phyloP scores from a whole-genome alignment of 2,888 invertebrate species.

The Strigamia maritima region DNA sequence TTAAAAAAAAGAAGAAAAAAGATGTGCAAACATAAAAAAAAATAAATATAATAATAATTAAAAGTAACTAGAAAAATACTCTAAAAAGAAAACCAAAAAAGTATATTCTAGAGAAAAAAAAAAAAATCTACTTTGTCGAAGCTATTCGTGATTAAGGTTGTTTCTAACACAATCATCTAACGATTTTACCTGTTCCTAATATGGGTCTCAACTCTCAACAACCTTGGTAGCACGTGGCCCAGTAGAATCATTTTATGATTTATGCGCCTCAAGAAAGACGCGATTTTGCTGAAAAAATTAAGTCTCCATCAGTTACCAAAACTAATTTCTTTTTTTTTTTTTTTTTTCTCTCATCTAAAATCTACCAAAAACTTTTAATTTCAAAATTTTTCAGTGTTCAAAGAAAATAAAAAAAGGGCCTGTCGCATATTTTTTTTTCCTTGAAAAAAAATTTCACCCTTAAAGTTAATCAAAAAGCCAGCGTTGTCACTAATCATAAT shows the following conservation, averaged over 20 bases:
- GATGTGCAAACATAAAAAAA: neutral
- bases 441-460: neutral
- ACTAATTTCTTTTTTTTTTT: too few relatives aligned
- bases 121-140: constrained; percentile 3
- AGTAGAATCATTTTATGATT: neutral
- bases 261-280: constrained; percentile 5
- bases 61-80: neutral
- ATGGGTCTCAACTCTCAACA: neutral
- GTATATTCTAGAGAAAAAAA: neutral
- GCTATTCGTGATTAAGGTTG: neutral
- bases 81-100: neutral
- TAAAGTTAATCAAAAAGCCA: neutral
- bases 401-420: constrained; percentile 7
- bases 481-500: constrained; percentile 10
- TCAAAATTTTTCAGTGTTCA: neutral
- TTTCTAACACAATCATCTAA: neutral
- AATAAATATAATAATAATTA: too few relatives aligned
- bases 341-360: neutral
- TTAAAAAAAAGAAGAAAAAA: neutral
- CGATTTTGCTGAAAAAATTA: constrained; percentile 15
- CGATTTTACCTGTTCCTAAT: constrained; percentile 8
- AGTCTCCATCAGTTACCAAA: constrained; percentile 8
- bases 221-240: constrained; percentile 15
- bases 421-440: neutral
- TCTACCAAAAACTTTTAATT: neutral